Conservation (phyloP, 2,888 invertebrate genomes). For the Gasteruption jaculator region DNA sequence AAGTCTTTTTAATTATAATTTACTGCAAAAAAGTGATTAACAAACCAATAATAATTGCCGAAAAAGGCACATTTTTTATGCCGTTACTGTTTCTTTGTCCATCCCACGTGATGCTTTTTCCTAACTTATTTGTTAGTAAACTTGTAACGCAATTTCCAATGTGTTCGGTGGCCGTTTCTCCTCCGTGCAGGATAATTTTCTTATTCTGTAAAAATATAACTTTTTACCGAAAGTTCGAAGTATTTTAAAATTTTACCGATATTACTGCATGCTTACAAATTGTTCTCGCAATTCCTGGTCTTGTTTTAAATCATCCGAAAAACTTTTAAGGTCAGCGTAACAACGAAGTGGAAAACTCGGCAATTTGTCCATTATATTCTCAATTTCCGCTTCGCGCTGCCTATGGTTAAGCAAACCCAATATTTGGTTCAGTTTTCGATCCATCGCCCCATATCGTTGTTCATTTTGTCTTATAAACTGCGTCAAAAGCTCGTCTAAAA, state of each 20-base stretch:
- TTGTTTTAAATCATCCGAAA: background rate
- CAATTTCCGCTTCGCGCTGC: background rate
- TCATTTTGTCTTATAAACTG: background rate
- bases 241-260: background rate
- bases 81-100: slow-evolving; percentile 1
- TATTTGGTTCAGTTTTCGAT: slow-evolving; percentile 3
- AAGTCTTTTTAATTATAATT: background rate
- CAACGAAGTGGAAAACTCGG: slow-evolving; percentile 3
- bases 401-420: slow-evolving; percentile 4
- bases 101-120: slow-evolving; percentile 3
- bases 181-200: slow-evolving; percentile 3
- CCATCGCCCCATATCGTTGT: background rate
- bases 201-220: background rate
- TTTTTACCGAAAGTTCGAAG: background rate
- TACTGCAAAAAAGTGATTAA: background rate
- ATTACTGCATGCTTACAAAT: background rate
- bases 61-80: background rate
- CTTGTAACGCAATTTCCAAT: slow-evolving; percentile 3
- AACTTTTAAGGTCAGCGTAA: background rate
- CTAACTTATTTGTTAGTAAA: background rate
- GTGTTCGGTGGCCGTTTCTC: background rate
- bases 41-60: too few relatives aligned
- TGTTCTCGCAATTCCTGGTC: slow-evolving; percentile 3
- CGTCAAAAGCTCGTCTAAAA: slow-evolving; percentile 2
- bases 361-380: slow-evolving; percentile 1